phyloP scores from a whole-genome alignment of 2,113 vertebrate genomes.

The Coturnix japonica region DNA sequence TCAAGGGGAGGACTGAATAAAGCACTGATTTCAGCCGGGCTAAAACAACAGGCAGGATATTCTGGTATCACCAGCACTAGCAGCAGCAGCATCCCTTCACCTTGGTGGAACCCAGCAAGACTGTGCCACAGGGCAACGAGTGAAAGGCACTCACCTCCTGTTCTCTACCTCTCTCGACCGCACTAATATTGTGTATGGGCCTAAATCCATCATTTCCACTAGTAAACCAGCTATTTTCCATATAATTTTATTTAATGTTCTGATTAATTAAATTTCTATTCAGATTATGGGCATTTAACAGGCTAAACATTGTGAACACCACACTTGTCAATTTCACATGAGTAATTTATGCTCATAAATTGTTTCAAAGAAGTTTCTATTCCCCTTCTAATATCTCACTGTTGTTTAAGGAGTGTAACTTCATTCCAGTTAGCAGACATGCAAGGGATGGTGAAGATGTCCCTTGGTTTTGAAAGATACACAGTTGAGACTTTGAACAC shows the following conservation, averaged over 20 bases:
- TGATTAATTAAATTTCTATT: background rate
- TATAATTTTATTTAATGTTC: background rate
- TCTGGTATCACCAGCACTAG: background rate
- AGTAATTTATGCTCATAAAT: background rate
- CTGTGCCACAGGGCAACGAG: rapidly evolving
- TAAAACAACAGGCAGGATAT: background rate
- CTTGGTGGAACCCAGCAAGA: rapidly evolving
- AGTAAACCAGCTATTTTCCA: background rate
- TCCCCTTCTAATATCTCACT: background rate
- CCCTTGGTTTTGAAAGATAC: background rate
- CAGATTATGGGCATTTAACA: background rate
- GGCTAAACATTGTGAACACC: background rate
- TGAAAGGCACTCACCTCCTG: background rate
- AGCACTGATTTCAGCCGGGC: background rate
- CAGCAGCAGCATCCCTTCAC: background rate
- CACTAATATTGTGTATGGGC: background rate
- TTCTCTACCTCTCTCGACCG: background rate
- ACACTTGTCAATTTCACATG: background rate
- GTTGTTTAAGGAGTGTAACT: background rate
- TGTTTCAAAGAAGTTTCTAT: background rate
- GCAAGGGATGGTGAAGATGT: background rate
- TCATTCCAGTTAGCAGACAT: background rate
- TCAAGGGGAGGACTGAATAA: background rate
- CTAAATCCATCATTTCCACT: background rate
- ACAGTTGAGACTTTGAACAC: background rate